A percentile compares a stretch with the other conserved stretches of the same genome.
Conservation (phyloP, 2,797 vertebrate genomes). For the Garrulus glandarius region DNA sequence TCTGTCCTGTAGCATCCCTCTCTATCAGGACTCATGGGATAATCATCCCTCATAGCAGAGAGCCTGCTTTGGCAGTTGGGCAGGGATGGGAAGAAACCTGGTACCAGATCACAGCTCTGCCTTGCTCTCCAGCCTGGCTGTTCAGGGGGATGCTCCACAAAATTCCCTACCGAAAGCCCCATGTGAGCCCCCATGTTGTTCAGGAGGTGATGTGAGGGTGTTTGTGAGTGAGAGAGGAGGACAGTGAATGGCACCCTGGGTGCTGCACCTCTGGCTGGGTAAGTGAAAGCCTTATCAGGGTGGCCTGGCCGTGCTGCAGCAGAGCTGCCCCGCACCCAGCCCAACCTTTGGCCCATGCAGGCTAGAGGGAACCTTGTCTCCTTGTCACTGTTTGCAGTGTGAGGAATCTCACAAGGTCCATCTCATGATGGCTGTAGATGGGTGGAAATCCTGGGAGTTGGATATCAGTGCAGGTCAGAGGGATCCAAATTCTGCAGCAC, state of each 20-base stretch:
- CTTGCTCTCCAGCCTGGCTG: not conserved
- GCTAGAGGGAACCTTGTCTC: not conserved
- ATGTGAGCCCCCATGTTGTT: rapidly evolving
- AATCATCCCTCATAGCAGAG: not conserved
- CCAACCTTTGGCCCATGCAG: not conserved
- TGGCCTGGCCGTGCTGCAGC: not conserved
- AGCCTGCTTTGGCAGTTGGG: not conserved
- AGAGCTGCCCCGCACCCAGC: not conserved
- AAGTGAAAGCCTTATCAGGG: not conserved
- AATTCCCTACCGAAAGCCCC: rapidly evolving
- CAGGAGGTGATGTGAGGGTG: rapidly evolving
- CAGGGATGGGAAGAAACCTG: not conserved
- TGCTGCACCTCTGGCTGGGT: not conserved
- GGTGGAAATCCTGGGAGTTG: not conserved
- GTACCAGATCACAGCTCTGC: not conserved
- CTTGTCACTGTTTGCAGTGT: not conserved
- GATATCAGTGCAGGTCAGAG: not conserved
- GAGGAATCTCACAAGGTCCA: not conserved
- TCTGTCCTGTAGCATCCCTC: not conserved
- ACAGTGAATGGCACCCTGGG: not conserved
- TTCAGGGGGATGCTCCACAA: rapidly evolving
- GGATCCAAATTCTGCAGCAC: not conserved
- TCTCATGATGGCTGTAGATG: not conserved
- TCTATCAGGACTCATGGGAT: not conserved
- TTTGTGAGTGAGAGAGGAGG: not conserved